Percentiles rank a stretch among this genome's conserved stretches.
These are phyloP conservation scores for Fragum sueziense DNA, from an alignment of 2,888 invertebrate species.

Conservation along the genomic window DNA sequence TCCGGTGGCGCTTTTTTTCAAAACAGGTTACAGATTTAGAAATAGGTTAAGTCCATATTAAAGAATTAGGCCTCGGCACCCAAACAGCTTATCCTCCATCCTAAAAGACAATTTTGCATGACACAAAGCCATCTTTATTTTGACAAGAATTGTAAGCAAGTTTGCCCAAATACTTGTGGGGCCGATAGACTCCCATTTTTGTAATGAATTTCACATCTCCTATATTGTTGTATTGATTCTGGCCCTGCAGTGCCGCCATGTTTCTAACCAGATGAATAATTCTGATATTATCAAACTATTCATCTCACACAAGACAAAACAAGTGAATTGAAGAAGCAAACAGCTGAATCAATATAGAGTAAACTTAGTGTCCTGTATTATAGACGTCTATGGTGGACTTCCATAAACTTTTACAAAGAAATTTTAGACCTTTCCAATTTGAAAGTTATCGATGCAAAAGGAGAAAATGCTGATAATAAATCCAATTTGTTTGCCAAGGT, in stretches of 20 bases:
- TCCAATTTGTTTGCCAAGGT: too few relatives aligned
- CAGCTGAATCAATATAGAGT: conserved; percentile 43
- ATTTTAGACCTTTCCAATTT: too few relatives aligned
- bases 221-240: conserved; percentile 17
- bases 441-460: too few relatives aligned
- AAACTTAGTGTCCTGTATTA: too few relatives aligned
- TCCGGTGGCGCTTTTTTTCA: too few relatives aligned
- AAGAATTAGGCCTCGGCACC: too few relatives aligned
- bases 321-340: conserved; percentile 37
- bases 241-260: conserved; percentile 2
- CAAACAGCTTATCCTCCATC: too few relatives aligned
- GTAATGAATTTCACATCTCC: conserved; percentile 20
- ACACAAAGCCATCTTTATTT: neutral
- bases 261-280: conserved; percentile 33
- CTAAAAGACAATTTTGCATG: neutral
- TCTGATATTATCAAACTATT: conserved; percentile 49
- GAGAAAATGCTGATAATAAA: too few relatives aligned
- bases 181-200: conserved; percentile 6
- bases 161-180: conserved; percentile 6
- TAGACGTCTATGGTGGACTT: too few relatives aligned
- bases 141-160: conserved; percentile 4
- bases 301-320: conserved; percentile 47
- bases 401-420: too few relatives aligned
- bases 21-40: too few relatives aligned
- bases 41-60: too few relatives aligned